phyloP scores from a whole-genome alignment of 2,888 invertebrate species.

The Stenotaenia linearis region DNA sequence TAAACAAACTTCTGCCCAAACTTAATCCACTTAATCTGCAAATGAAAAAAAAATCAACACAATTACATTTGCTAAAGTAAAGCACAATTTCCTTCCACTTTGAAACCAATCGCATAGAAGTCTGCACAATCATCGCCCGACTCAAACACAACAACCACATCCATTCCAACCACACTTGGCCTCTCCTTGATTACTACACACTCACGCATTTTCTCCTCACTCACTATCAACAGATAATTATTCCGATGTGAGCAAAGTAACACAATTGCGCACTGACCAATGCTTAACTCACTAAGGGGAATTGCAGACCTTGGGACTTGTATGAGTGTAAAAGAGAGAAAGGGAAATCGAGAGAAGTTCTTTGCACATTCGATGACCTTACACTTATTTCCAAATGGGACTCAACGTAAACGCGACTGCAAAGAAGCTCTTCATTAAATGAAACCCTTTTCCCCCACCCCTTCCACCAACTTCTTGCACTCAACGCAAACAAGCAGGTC shows the following conservation, averaged over 20 bases:
- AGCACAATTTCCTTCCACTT: not conserved
- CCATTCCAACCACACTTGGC: not conserved
- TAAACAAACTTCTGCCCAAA: not conserved
- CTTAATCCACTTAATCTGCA: not conserved
- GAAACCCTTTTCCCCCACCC: not conserved
- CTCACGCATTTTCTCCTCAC: not conserved
- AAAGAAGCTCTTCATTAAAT: constrained; percentile 5
- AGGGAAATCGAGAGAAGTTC: not conserved
- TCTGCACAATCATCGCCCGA: not conserved
- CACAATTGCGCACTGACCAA: not conserved
- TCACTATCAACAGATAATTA: constrained; percentile 2
- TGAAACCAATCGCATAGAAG: not conserved
- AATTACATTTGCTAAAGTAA: not conserved
- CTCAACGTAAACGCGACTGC: not conserved
- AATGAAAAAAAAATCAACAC: not conserved
- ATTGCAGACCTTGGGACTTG: not conserved
- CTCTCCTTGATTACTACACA: not conserved
- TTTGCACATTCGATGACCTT: constrained; percentile 3
- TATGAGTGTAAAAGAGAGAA: not conserved
- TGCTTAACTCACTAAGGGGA: constrained; percentile 5
- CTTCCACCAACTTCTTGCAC: not conserved
- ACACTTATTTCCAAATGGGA: constrained; percentile 3
- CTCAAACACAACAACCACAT: not conserved
- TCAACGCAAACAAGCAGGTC: constrained; percentile 9
- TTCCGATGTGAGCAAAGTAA: constrained; percentile 1